phyloP scores from a whole-genome alignment of 2,888 invertebrate genomes.

The Siphonodentalium dalli region DNA sequence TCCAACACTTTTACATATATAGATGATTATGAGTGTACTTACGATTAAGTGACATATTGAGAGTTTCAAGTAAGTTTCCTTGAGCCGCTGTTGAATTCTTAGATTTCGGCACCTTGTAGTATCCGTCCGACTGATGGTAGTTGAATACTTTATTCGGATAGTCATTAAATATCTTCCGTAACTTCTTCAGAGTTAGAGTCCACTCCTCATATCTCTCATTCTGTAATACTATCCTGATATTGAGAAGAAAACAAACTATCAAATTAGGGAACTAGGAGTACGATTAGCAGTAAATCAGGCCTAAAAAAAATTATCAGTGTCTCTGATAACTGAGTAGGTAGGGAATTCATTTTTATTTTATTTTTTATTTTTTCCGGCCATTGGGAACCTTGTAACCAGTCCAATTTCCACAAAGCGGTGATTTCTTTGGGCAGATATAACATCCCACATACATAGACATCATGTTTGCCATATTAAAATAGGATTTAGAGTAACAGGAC shows the following conservation, averaged over 20 bases:
- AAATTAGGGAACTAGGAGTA: background rate
- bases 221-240: conserved; percentile 87
- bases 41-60: conserved; percentile 98
- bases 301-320: too few relatives aligned
- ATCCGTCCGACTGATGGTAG: conserved; percentile 75
- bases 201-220: conserved; percentile 99
- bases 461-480: too few relatives aligned
- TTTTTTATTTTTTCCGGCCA: too few relatives aligned
- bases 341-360: too few relatives aligned
- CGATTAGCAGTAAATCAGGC: background rate
- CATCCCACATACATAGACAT: too few relatives aligned
- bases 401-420: too few relatives aligned
- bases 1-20: too few relatives aligned
- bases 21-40: too few relatives aligned
- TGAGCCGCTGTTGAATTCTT: conserved; percentile 71
- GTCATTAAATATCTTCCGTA: conserved; percentile 86
- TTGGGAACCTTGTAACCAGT: too few relatives aligned
- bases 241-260: background rate
- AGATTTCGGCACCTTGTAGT: conserved; percentile 48
- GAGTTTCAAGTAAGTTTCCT: conserved; percentile 98
- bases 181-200: conserved; percentile 85
- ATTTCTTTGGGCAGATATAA: too few relatives aligned
- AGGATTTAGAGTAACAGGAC: too few relatives aligned
- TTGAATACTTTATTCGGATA: conserved; percentile 87
- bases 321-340: too few relatives aligned